Percentiles rank a stretch among this genome's conserved stretches.
Evolutionary conservation across 2,888 invertebrate genomes (phyloP).

Genomic region (Sarcophaga caerulescens): DNA sequence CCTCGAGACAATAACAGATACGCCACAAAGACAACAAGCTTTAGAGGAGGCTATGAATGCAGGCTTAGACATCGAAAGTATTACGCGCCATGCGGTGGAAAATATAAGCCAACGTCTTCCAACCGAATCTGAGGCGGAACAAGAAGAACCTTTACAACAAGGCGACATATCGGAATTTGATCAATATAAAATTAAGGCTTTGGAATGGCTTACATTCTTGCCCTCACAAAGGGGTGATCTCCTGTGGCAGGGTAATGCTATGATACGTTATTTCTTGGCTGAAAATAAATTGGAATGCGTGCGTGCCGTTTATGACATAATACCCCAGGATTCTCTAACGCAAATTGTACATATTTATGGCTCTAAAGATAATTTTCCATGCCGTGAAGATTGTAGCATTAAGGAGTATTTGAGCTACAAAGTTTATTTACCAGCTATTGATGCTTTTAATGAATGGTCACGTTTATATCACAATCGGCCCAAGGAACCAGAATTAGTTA

Average conservation of each 20-base stretch:
- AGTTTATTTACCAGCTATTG: slow-evolving; percentile 92
- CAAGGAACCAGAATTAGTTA: slow-evolving; percentile 84
- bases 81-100: slow-evolving; percentile 92
- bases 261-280: slow-evolving; percentile 92
- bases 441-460: slow-evolving; percentile 95
- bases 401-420: slow-evolving; percentile 94
- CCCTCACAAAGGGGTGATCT: slow-evolving; percentile 90
- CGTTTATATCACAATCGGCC: slow-evolving; percentile 91
- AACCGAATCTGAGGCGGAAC: slow-evolving; percentile 74
- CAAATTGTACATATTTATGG: slow-evolving; percentile 82
- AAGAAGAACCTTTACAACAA: slow-evolving; percentile 71
- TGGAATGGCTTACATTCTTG: slow-evolving; percentile 94
- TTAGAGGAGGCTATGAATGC: slow-evolving; percentile 87
- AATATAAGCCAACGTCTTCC: slow-evolving; percentile 83
- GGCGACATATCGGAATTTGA: slow-evolving; percentile 86
- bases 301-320: slow-evolving; percentile 87
- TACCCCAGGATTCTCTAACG: slow-evolving; percentile 86
- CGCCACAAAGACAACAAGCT: slow-evolving; percentile 83
- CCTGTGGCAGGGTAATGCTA: slow-evolving; percentile 92
- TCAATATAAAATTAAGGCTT: slow-evolving; percentile 87
- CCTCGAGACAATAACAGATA: slow-evolving; percentile 86
- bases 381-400: slow-evolving; percentile 82
- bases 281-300: slow-evolving; percentile 92
- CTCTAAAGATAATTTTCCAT: slow-evolving; percentile 81
- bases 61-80: slow-evolving; percentile 91